A percentile compares a stretch with the other conserved stretches of the same genome.
Evolutionary conservation across 2,113 vertebrate genomes (phyloP).

Genomic region (Lethenteron camtschaticum): DNA sequence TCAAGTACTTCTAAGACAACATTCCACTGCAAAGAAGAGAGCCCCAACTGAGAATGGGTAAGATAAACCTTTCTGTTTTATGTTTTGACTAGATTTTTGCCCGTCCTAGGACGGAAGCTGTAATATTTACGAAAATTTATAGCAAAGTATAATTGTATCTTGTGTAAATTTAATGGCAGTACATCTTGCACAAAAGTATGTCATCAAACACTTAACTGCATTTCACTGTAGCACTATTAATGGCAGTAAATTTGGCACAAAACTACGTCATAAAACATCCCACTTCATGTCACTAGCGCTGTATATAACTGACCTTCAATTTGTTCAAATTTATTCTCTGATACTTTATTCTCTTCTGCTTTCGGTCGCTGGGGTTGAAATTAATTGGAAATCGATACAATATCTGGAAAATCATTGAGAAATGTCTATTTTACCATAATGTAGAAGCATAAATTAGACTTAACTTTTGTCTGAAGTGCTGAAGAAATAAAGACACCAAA

Average conservation of each 20-base stretch:
- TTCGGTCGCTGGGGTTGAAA: no score
- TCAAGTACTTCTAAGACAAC: conserved; percentile 61
- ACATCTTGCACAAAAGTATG: neutral
- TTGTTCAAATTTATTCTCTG: no score
- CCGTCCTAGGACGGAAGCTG: neutral
- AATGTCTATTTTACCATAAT: no score
- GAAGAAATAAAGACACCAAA: no score
- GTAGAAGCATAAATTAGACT: no score
- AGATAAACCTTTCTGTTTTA: conserved; percentile 8
- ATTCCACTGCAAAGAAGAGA: conserved; percentile 57
- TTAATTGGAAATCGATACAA: no score
- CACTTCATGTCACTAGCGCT: no score
- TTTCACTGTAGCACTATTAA: neutral
- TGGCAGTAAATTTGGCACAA: neutral
- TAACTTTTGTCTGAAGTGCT: no score
- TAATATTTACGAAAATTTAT: neutral
- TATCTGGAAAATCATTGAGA: no score
- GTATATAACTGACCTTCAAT: no score
- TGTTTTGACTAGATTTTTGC: neutral
- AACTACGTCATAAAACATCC: no score
- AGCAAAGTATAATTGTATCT: neutral
- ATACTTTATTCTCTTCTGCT: no score
- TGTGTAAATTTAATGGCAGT: neutral
- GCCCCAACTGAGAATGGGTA: conserved; percentile 57
- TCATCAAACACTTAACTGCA: neutral